These are phyloP conservation scores for Brevimyrus niger DNA, from an alignment of 2,113 vertebrate genomes.

Conservation along the genomic window DNA sequence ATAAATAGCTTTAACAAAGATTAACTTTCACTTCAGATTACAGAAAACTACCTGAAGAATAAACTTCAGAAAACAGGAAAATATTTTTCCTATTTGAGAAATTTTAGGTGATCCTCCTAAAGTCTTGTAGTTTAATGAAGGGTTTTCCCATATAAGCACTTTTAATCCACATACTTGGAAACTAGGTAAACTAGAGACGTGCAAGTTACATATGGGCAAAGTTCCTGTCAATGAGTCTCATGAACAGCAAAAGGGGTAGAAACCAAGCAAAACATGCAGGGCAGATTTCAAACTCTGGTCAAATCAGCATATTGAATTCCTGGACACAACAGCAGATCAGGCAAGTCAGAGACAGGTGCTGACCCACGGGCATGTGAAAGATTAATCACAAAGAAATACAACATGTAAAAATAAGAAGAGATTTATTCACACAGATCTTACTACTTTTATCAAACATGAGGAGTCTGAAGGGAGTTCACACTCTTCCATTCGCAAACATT, in stretches of 20 bases:
- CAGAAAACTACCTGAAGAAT: constrained; percentile 83
- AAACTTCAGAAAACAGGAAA: constrained; percentile 37
- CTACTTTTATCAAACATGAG: constrained; percentile 42
- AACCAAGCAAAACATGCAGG: not conserved
- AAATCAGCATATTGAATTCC: not conserved
- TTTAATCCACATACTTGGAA: not conserved
- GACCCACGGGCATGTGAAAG: not conserved
- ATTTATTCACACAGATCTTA: constrained; percentile 23
- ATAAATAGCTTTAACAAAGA: not conserved
- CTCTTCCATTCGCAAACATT: constrained; percentile 25
- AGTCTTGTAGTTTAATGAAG: not conserved
- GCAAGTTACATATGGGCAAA: not conserved
- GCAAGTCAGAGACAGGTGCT: not conserved
- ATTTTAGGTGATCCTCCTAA: not conserved
- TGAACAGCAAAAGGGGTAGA: not conserved
- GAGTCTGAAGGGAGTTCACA: constrained; percentile 11
- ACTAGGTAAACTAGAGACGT: not conserved
- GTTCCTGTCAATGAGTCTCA: not conserved
- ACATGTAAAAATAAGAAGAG: constrained; percentile 14
- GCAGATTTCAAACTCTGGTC: not conserved
- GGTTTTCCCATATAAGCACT: not conserved
- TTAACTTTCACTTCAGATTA: constrained; percentile 97
- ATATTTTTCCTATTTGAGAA: not conserved
- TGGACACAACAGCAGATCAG: not conserved
- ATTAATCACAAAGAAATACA: not conserved